phyloP scores from a whole-genome alignment of 2,797 vertebrate species.

The Anas capensis region DNA sequence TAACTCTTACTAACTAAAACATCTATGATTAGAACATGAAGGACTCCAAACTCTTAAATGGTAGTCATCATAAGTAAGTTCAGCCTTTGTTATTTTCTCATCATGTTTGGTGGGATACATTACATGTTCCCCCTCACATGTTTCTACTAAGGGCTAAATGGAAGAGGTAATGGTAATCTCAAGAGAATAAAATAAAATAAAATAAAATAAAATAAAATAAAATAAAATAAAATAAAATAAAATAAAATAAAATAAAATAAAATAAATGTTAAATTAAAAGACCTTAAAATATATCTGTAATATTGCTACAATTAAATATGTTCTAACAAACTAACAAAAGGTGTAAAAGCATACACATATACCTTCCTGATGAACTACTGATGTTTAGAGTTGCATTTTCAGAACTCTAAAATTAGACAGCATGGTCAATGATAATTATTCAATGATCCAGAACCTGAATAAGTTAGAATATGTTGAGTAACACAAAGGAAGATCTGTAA shows the following conservation, averaged over 20 bases:
- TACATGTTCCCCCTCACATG: too few species aligned
- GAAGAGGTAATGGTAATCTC: not conserved
- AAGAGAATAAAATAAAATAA: not conserved
- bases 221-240: too few species aligned
- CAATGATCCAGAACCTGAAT: not conserved
- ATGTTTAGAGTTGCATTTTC: not conserved
- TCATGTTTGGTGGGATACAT: not conserved
- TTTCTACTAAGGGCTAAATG: not conserved
- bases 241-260: too few species aligned
- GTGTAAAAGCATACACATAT: not conserved
- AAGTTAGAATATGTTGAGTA: not conserved
- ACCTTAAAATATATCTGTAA: not conserved
- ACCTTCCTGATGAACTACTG: not conserved
- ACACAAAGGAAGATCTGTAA: not conserved
- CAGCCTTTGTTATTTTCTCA: not conserved
- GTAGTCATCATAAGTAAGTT: not conserved
- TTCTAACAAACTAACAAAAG: not conserved
- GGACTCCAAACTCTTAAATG: not conserved
- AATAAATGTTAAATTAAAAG: not conserved
- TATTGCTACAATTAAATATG: not conserved
- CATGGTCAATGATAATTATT: not conserved
- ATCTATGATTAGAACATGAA: not conserved
- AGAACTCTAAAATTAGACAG: not conserved
- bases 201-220: not conserved
- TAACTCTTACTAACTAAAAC: not conserved